Evolutionary conservation across 2,797 vertebrate genomes (phyloP), one percentile per base, ranked within the genome.

Genomic region (Simalia tracyae): DNA sequence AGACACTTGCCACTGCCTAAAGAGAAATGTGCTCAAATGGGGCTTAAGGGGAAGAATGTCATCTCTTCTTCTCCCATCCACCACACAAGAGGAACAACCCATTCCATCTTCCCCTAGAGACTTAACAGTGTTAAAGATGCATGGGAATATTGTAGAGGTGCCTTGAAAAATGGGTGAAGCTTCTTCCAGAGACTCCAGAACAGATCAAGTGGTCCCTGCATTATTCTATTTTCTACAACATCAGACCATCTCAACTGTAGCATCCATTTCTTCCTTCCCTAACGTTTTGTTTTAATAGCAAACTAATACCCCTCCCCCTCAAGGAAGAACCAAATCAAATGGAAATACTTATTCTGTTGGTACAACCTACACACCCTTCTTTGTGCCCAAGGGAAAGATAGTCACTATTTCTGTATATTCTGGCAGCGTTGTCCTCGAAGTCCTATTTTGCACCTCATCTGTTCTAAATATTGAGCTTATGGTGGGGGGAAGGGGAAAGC

Each of bases 401-500:
- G 0, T 85, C 91, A 61, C 0, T 88, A 84, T 95, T 95, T 89
- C 89, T 95, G 92, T 93, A 96, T 94, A 95, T 95, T 87, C 46
- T 89, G 0, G 89, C 81, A 92, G 93, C 93, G 96, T 92, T 56
- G 92, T 95, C 96, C 95, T 95, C 97, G 96, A 97, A 97, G 97
- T 94, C 94, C 92, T 97, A 96, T 95, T 97, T 97, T 97, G 97
- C 96, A 96, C 96, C 97, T 98, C 97, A 97, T 97, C 97, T 97
- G 97, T 95, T 95, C 95, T 96, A 97, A 97, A 98, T 95, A 97
- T 96, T 97, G 92, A 96, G 96, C 96, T 98, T 97, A 96, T 92
- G 94, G 95, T 96, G 22, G 50, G 42, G 50, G 94, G 95, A 95
- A 96, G 19, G 24, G 4, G 17, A n/a, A 81, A 46, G 19, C 36